phyloP scores from a whole-genome alignment of 2,113 vertebrate species.

The Phoenicopterus ruber region DNA sequence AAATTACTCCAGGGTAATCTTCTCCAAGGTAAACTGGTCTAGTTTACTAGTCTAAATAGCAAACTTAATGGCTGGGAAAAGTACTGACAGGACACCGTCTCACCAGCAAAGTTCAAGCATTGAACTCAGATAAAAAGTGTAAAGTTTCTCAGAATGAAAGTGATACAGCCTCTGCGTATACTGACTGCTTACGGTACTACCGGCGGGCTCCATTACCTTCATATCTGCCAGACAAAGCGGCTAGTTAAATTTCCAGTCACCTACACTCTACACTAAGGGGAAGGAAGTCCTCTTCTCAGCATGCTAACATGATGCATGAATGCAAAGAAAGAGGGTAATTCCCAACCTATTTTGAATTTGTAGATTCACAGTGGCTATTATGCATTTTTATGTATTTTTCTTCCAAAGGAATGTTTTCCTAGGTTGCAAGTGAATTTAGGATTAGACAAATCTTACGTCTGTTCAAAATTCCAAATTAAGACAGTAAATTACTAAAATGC shows the following conservation, averaged over 20 bases:
- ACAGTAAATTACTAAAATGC: not conserved
- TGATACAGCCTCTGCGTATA: not conserved
- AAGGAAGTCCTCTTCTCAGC: not conserved
- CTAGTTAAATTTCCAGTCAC: not conserved
- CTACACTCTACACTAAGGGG: too few species aligned
- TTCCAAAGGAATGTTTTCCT: not conserved
- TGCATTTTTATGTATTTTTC: not conserved
- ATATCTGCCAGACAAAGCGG: not conserved
- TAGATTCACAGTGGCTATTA: not conserved
- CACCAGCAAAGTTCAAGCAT: not conserved
- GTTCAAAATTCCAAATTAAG: not conserved
- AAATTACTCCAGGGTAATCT: not conserved
- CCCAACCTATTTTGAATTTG: not conserved
- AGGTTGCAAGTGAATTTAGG: not conserved
- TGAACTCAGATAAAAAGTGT: not conserved
- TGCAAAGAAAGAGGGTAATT: not conserved
- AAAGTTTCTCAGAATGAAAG: not conserved
- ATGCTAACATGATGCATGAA: not conserved
- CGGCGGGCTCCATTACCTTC: fast-evolving
- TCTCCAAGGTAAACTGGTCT: not conserved
- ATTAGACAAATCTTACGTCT: not conserved
- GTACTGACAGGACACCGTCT: not conserved
- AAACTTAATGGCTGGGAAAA: not conserved
- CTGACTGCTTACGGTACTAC: not conserved
- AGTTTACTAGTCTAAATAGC: not conserved